Conservation (phyloP, 35 echinoderm and acorn worm genomes). For the Anneissia japonica region DNA sequence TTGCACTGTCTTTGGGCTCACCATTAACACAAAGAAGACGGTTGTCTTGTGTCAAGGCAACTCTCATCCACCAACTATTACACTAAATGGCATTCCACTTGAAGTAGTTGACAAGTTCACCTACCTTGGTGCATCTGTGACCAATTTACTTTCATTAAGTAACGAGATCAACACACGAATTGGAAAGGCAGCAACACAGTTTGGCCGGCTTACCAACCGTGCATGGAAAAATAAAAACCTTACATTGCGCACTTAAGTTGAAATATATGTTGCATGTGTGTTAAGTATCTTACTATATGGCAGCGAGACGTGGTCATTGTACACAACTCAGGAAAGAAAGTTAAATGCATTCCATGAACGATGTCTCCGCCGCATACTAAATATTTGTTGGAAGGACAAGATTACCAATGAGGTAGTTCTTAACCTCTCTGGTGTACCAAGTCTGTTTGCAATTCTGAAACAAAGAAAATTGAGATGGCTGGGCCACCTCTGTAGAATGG, state of each 20-base stretch:
- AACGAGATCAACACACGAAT: slow-evolving; percentile 31
- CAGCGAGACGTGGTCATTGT: slow-evolving; percentile 16
- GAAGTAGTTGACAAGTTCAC: slow-evolving; percentile 7
- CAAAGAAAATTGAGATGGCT: not conserved
- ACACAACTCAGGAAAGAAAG: not conserved
- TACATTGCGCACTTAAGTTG: not conserved
- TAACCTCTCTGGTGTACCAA: not conserved
- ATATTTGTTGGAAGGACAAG: slow-evolving; percentile 2
- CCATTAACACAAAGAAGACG: slow-evolving; percentile 6
- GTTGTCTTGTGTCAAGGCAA: not conserved
- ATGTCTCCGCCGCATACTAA: slow-evolving; percentile 17
- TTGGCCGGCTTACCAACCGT: slow-evolving; percentile 30
- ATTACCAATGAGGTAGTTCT: slow-evolving; percentile 13
- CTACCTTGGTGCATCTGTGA: slow-evolving; percentile 7
- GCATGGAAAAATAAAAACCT: slow-evolving; percentile 41
- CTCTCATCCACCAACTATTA: not conserved
- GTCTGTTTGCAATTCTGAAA: not conserved
- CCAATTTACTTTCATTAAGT: not conserved
- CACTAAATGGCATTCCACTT: not conserved
- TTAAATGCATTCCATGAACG: slow-evolving; percentile 11
- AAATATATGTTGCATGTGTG: not conserved
- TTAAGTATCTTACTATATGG: slow-evolving; percentile 4
- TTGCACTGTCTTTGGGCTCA: no score
- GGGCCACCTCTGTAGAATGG: not conserved
- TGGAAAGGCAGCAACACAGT: slow-evolving; percentile 3